Evolutionary conservation across 2,797 vertebrate genomes (phyloP), one percentile per base, ranked within the genome.

Genomic region (Coreius guichenoti): DNA sequence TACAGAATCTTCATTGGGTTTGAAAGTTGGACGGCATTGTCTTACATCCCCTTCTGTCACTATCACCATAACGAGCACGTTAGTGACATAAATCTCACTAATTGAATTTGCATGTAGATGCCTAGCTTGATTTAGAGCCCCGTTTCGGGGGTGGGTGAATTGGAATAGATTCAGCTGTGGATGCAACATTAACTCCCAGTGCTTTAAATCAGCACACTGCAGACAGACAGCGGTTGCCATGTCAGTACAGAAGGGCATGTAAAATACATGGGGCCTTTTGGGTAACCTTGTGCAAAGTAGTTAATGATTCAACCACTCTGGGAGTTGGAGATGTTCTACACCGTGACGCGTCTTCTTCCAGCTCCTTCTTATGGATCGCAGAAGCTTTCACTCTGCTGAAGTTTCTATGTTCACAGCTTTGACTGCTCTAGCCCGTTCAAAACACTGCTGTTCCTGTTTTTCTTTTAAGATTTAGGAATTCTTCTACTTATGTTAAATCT

Each of bases 41-140:
- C 69, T 68, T 31, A 69, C 73, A 58, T 76, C 56, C 63, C 56
- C 39, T 65, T 68, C 68, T 86, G 88, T 75, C 86, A 89, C 88
- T 63, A 82, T 33, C 77, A n/a, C 79, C 84, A 85, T 85, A 72
- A 36, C 67, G 81, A 76, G 83, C 83, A 82, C 87, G 70, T 92
- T 88, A 90, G 89, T 85, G 86, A 86, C 87, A 90, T 92, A 92
- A 94, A 93, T 92, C 90, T 86, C 79, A 79, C 88, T 90, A 90
- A 91, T 87, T 92, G 69, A 91, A 93, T 90, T 90, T 92, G 92
- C 86, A 91, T 88, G 87, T 86, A 86, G 88, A 94, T 88, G 84
- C 84, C 69, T 65, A 58, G 88, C 89, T 88, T 94, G 90, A 94
- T 94, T 92, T 92, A 92, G 92, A 87, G 84, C 74, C 86, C 88